These are phyloP conservation scores for Epistrophe eligans DNA, from an alignment of 2,888 invertebrate species.

Conservation along the genomic window DNA sequence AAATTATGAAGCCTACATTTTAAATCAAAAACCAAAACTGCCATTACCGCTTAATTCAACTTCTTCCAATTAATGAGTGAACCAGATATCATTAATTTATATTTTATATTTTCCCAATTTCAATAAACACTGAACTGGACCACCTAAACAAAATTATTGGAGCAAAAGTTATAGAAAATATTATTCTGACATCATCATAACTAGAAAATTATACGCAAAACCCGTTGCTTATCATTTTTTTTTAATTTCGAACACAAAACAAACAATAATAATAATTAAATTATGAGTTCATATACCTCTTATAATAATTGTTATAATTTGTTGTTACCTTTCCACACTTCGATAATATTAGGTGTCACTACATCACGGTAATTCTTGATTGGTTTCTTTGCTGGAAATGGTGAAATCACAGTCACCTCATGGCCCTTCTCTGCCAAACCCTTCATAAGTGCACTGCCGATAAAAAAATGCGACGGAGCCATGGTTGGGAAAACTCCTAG, in stretches of 20 bases:
- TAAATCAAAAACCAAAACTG: no score
- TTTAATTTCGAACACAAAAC: neutral
- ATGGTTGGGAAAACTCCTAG: conserved; percentile 34
- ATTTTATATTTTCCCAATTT: no score
- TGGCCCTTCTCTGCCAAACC: conserved; percentile 54
- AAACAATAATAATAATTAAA: neutral
- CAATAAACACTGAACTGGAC: no score
- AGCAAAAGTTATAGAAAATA: no score
- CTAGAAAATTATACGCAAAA: no score
- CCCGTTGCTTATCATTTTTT: neutral
- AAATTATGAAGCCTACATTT: no score
- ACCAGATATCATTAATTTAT: no score
- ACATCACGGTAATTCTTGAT: conserved; percentile 62
- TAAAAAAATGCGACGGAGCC: conserved; percentile 32
- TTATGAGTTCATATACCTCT: no score
- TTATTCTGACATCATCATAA: no score
- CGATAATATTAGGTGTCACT: neutral
- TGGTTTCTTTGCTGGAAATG: conserved; percentile 44
- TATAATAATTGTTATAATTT: neutral
- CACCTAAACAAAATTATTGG: no score
- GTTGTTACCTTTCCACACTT: conserved; percentile 30
- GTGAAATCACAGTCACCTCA: conserved; percentile 61
- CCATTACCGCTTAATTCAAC: no score
- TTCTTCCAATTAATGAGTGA: no score
- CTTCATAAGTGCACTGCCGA: conserved; percentile 37